Percentiles rank a stretch among this genome's conserved stretches.
These are phyloP conservation scores for Pteropus rufus DNA, from an alignment of 2,797 vertebrate genomes.

Conservation along the genomic window DNA sequence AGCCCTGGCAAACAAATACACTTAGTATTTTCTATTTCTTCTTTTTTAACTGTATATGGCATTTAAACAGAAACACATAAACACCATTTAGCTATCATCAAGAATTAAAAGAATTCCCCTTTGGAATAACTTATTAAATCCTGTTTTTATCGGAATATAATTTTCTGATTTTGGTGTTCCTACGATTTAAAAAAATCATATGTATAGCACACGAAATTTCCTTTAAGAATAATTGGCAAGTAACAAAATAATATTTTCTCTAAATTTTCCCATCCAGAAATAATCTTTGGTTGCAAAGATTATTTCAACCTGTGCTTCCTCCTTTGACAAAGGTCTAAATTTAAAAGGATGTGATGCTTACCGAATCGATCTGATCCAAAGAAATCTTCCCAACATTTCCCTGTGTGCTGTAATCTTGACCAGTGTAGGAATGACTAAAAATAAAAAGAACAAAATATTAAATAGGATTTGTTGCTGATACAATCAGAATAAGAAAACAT, in stretches of 20 bases:
- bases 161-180: background rate
- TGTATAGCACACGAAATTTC: background rate
- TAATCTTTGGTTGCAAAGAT: background rate
- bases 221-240: background rate
- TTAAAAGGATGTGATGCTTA: conserved; percentile 81
- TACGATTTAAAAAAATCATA: background rate
- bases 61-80: conserved; percentile 40
- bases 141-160: background rate
- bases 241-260: background rate
- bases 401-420: conserved; percentile 95
- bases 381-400: conserved; percentile 94
- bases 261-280: background rate
- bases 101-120: background rate
- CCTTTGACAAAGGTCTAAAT: background rate
- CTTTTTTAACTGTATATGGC: background rate
- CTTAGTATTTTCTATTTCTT: background rate
- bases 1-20: background rate
- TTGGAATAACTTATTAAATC: conserved; percentile 23
- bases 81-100: background rate
- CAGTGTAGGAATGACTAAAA: conserved; percentile 94
- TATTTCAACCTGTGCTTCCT: background rate
- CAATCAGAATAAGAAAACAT: background rate
- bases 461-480: background rate
- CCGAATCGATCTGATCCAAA: conserved; percentile 94
- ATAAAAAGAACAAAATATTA: background rate